Conservation (phyloP, 2,113 vertebrate species). For the Daphoenositta chrysoptera region DNA sequence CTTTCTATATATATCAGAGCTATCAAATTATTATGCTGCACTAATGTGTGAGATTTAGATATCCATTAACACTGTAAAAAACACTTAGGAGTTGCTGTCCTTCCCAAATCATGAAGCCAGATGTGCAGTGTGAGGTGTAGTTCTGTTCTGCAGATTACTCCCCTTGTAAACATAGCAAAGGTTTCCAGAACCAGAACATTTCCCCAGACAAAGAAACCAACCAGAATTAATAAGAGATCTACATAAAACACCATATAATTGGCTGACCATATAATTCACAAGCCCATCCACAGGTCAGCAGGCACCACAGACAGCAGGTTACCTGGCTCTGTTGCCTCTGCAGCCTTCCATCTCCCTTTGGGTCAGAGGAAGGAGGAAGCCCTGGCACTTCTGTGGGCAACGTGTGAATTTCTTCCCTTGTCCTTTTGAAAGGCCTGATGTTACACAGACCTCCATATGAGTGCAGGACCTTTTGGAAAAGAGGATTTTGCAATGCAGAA, state of each 20-base stretch:
- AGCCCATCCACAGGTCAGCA: neutral
- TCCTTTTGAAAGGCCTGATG: neutral
- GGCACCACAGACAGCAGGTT: neutral
- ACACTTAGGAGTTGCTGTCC: neutral
- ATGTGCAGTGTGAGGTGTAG: neutral
- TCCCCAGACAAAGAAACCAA: neutral
- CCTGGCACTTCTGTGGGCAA: neutral
- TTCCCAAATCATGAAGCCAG: neutral
- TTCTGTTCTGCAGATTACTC: neutral
- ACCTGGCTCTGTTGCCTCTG: neutral
- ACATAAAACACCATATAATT: accelerated
- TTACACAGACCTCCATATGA: accelerated
- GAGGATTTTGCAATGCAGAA: neutral
- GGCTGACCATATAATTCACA: accelerated
- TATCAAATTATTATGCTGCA: neutral
- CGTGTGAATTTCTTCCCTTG: accelerated
- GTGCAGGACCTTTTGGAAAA: neutral
- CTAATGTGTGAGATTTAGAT: neutral
- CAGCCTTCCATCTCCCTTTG: neutral
- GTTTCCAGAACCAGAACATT: neutral
- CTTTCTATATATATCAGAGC: neutral
- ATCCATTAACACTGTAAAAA: neutral
- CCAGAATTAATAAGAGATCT: neutral
- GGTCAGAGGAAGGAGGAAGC: neutral
- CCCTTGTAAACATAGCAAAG: neutral